Evolutionary conservation across 2,888 invertebrate genomes (phyloP).

Genomic region (Amphipyra tragopoginis): DNA sequence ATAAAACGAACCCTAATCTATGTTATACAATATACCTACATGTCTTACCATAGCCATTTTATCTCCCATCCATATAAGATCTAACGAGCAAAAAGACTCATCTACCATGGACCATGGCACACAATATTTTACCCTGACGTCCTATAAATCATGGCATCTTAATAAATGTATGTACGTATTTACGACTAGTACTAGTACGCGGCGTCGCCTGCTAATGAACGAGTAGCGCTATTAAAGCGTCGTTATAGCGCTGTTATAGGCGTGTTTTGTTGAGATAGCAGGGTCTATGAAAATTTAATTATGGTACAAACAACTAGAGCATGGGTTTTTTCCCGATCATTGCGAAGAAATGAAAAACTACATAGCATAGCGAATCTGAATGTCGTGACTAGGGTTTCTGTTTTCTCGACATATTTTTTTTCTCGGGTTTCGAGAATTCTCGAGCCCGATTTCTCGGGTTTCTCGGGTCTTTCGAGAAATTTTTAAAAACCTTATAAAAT

Average conservation of each 20-base stretch:
- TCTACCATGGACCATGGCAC: not conserved
- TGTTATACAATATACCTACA: not conserved
- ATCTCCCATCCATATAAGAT: not conserved
- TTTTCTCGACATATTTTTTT: too few relatives aligned
- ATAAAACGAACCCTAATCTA: not conserved
- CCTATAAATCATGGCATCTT: constrained; percentile 12
- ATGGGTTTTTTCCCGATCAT: too few relatives aligned
- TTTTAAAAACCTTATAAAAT: too few relatives aligned
- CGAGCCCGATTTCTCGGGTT: too few relatives aligned
- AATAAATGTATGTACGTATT: constrained; percentile 13
- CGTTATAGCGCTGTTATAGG: constrained; percentile 14
- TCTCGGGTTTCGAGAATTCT: too few relatives aligned
- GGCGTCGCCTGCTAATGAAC: constrained; percentile 37
- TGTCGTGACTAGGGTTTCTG: too few relatives aligned
- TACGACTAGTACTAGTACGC: constrained; percentile 33
- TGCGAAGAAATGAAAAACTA: too few relatives aligned
- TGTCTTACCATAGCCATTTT: not conserved
- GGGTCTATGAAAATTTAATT: not conserved
- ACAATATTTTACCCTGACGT: not conserved
- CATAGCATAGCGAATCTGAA: too few relatives aligned
- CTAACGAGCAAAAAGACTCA: not conserved
- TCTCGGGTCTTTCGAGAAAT: too few relatives aligned
- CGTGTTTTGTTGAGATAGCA: not conserved
- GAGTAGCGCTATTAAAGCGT: constrained; percentile 17
- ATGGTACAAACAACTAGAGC: too few relatives aligned